Base-by-base conservation (phyloP, 2,113 vertebrate species). In the Corythornis madagascariensis region DNA sequence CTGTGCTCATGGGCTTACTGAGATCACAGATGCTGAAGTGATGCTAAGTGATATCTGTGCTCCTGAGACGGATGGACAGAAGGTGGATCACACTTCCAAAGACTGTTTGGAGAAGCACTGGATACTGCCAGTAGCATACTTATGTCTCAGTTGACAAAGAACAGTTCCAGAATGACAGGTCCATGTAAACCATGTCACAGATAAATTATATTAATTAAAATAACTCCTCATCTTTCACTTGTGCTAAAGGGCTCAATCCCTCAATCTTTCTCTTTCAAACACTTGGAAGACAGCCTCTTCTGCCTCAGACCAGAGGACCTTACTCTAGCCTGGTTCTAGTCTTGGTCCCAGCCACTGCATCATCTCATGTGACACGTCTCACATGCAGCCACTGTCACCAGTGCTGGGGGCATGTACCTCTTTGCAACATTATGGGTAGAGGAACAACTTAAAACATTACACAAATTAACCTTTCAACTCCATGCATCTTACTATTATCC, bases 1-100 rank as follows among this genome's bases (percentile, higher is more conserved):
- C 13, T 88, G 83, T 74, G 94, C 75, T 93, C 20, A 26, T 17
- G 75, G 89, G 83, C 88, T 97, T 97, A 94, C 94, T 92, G 94
- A 97, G 89, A 93, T 94, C 79, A 65, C 11, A 88, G 94, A 89
- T 67, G 16, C 65, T 67, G 45, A 95, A 95, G 83, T 79, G 84
- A 72, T 96, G 89, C 77, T 81, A 84, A 95, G 79, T 28, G 53
- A 29, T 76, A 82, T 56, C 89, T 73, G 55, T 14, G 20, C 78
- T 90, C 81, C 88, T 90, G 63, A 65, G 55, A 56, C 8, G 7
- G 87, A 71, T 66, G 56, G 79, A 70, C 69, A 93, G 19, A 93
- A 38, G 21, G 17, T 76, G 59, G 61, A 78, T 92, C 70, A 59
- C 16, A 57, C 60, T 76, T 60, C 0, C 13, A 83, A 94, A 93